A percentile compares a stretch with the other conserved stretches of the same genome.
phyloP scores from a whole-genome alignment of 64 coral and sea anemone species.

The Platygyra sinensis region DNA sequence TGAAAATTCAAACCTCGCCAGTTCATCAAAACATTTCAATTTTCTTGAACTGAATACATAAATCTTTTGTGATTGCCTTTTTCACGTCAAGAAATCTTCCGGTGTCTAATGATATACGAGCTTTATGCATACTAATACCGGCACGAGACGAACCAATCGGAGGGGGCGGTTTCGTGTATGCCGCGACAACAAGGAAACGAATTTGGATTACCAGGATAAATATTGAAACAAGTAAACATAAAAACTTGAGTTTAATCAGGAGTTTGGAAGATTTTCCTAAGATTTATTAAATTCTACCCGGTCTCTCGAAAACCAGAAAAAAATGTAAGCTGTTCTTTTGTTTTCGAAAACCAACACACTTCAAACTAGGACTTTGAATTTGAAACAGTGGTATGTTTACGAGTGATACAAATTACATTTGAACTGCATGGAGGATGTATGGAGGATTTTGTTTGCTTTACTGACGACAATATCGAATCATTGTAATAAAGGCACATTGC shows the following conservation, averaged over 20 bases:
- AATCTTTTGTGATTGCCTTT: slow-evolving; percentile 22
- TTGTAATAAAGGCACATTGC: too few relatives aligned
- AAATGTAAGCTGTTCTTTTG: background rate
- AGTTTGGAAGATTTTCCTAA: background rate
- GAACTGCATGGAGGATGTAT: too few relatives aligned
- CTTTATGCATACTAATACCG: background rate
- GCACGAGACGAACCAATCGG: background rate
- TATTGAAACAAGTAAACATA: background rate
- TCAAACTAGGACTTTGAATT: too few relatives aligned
- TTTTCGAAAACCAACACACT: too few relatives aligned
- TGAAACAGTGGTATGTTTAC: too few relatives aligned
- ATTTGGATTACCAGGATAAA: slow-evolving; percentile 16
- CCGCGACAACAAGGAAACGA: background rate
- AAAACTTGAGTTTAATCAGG: slow-evolving; percentile 19
- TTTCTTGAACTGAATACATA: background rate
- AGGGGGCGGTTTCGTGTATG: background rate
- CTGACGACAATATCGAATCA: too few relatives aligned
- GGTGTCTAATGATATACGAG: slow-evolving; percentile 30
- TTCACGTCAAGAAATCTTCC: slow-evolving; percentile 23
- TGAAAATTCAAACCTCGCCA: background rate
- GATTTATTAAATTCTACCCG: background rate
- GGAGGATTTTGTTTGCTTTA: too few relatives aligned
- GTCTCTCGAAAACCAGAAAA: background rate
- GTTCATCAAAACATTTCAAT: background rate
- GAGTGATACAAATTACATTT: too few relatives aligned